Conservation (phyloP, 2,113 vertebrate species). For the Maccullochella peelii region DNA sequence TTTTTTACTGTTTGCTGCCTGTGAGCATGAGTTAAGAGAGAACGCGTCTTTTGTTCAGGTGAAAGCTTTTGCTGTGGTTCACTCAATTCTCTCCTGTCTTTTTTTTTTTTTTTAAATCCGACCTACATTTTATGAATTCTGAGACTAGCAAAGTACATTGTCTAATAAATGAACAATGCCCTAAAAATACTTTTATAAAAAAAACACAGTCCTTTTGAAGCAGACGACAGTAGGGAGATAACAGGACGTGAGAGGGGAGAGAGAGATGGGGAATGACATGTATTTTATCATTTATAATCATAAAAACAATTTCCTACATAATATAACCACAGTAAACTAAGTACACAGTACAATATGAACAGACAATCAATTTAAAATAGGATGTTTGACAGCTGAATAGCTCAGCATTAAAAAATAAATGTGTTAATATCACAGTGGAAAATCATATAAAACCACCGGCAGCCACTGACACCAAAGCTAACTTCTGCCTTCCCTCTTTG, state of each 20-base stretch:
- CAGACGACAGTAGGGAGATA: background rate
- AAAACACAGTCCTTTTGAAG: background rate
- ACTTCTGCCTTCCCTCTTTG: constrained; percentile 35
- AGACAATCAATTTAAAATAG: background rate
- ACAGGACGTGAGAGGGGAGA: background rate
- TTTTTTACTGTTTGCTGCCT: background rate
- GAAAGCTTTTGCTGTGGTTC: constrained; percentile 6
- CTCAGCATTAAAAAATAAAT: too few species aligned
- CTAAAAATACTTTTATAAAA: background rate
- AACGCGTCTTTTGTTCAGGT: constrained; percentile 28
- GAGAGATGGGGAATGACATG: background rate
- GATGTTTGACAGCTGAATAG: background rate
- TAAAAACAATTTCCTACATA: too few species aligned
- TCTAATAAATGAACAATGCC: background rate
- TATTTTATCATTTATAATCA: background rate
- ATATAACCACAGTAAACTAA: background rate
- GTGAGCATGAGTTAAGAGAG: background rate
- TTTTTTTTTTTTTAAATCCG: background rate
- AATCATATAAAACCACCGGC: constrained; percentile 13
- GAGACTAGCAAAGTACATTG: background rate
- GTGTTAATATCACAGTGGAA: constrained; percentile 11
- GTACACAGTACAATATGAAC: background rate
- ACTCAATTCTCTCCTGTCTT: background rate
- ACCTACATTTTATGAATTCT: constrained; percentile 11
- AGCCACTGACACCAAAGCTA: constrained; percentile 30